Evolutionary conservation across 2,888 invertebrate species (phyloP), one percentile per base, ranked within the genome.

Genomic region (Emmelina monodactyla): DNA sequence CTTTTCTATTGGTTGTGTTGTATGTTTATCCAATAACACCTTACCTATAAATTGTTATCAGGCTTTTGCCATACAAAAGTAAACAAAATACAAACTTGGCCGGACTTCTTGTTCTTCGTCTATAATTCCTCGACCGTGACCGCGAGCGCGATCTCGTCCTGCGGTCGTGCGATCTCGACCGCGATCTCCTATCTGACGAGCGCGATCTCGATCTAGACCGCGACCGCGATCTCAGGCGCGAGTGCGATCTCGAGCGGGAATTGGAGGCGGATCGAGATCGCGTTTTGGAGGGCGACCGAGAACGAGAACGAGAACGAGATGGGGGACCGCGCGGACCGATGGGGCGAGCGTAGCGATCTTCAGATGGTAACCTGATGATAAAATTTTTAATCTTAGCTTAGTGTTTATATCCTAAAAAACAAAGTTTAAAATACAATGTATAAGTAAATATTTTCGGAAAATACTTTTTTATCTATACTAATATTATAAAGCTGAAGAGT

Each of bases 81-180:
- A 33, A 32, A 40, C 1, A 35, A 49, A 49, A 58, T 69, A 75
- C 76, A 62, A 61, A 78, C 78, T 75, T 76, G 49, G 55, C 43
- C 2, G 62, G 62, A 39, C 71, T 76, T 38, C 63, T 55, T 19
- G 75, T 73, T 15, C 63, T 58, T 51, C 63, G 60, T 42, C 62
- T 58, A 48, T 61, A 58, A 37, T 58, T 61, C 44, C 61, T 44
- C 44, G 65, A 59, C 14, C 45, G 43, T 2, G 53, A 64, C 32
- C 62, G 41, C 5, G 54, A 53, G 13, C 41, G 55, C 4, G 47
- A 46, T 40, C 35, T 35, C 11, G 42, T 65, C 11, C 53, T 53
- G 3, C 58, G 55, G 56, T n/a, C n/a, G n/a, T n/a, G n/a, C n/a
- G n/a, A n/a, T n/a, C 67, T 50, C 19, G 53, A 70, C 62, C 56